Percentiles rank a stretch among this genome's conserved stretches.
Evolutionary conservation across 2,797 vertebrate genomes (phyloP).

Genomic region (Rhinophrynus dorsalis): DNA sequence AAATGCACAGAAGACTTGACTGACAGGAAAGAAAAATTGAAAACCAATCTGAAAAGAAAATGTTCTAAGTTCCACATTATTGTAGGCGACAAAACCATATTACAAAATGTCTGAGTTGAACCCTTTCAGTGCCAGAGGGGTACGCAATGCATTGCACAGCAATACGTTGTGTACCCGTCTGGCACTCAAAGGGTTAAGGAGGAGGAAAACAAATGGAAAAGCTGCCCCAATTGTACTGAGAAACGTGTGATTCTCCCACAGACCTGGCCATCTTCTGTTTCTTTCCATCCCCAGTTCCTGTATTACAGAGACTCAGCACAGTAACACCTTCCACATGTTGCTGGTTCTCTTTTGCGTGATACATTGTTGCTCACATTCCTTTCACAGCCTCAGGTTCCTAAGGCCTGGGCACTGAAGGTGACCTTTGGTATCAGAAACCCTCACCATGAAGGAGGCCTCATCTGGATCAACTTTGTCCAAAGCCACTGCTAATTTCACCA

Average conservation of each 20-base stretch:
- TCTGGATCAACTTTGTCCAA: constrained; percentile 39
- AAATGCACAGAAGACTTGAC: too few relatives aligned
- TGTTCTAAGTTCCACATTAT: too few relatives aligned
- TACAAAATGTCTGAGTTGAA: too few relatives aligned
- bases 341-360: not conserved
- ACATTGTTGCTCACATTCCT: constrained; percentile 32
- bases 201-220: too few relatives aligned
- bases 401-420: constrained; percentile 8
- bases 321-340: constrained; percentile 33
- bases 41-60: too few relatives aligned
- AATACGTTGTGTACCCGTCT: too few relatives aligned
- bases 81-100: too few relatives aligned
- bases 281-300: not conserved
- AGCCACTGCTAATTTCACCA: constrained; percentile 33
- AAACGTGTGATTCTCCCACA: not conserved
- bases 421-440: constrained; percentile 9
- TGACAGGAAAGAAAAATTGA: too few relatives aligned
- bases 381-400: constrained; percentile 1
- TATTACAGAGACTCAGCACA: not conserved
- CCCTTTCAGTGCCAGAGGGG: too few relatives aligned
- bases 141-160: too few relatives aligned
- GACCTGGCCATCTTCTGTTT: not conserved
- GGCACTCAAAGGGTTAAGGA: too few relatives aligned
- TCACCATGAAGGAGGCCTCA: constrained; percentile 11
- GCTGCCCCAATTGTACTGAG: too few relatives aligned